Evolutionary conservation across 2,113 vertebrate genomes (phyloP).

Genomic region (Pseudorasbora parva): DNA sequence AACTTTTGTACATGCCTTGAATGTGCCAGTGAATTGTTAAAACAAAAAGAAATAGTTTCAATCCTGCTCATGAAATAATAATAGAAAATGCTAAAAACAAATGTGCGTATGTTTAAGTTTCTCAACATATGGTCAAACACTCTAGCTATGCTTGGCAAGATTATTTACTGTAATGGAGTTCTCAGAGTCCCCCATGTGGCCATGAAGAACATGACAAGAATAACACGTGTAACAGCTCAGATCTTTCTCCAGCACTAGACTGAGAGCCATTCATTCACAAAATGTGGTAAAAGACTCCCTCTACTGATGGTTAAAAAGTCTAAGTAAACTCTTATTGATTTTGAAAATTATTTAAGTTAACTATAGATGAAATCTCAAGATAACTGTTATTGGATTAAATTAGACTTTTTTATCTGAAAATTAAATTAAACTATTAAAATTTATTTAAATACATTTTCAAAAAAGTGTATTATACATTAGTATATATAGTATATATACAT

Average conservation of each 20-base stretch:
- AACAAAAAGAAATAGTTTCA: background rate
- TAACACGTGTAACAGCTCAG: background rate
- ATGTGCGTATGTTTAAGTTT: background rate
- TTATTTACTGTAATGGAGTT: background rate
- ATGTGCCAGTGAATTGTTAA: background rate
- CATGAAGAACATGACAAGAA: slow-evolving; percentile 3
- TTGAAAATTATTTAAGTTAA: too few species aligned
- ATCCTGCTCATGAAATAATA: background rate
- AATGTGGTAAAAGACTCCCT: slow-evolving; percentile 15
- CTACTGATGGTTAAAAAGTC: slow-evolving; percentile 22
- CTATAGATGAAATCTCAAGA: too few species aligned
- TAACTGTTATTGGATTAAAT: too few species aligned
- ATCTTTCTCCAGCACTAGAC: background rate
- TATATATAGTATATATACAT: too few species aligned
- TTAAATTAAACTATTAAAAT: background rate
- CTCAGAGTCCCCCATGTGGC: slow-evolving; percentile 46
- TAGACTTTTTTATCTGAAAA: too few species aligned
- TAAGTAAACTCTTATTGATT: background rate
- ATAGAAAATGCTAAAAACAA: background rate
- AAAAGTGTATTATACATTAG: background rate
- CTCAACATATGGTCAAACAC: slow-evolving; percentile 9
- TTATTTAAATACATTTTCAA: background rate
- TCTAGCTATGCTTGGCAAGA: background rate
- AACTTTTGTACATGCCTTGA: slow-evolving; percentile 1
- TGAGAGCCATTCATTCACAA: background rate